These are phyloP conservation scores for Smutsia temminckii DNA, from an alignment of 2,797 vertebrate species.

Conservation along the genomic window DNA sequence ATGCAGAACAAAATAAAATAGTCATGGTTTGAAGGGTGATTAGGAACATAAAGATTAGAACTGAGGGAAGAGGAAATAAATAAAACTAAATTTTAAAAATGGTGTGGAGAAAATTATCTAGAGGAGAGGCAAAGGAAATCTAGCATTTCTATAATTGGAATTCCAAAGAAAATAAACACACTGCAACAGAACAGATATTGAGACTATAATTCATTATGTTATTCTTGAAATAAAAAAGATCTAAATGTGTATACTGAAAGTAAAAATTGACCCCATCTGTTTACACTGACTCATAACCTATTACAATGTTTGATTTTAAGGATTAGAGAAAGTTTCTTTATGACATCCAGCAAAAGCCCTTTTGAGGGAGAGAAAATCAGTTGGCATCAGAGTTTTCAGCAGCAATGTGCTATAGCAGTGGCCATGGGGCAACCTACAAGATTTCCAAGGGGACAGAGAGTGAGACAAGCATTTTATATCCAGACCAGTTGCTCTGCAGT, in stretches of 20 bases:
- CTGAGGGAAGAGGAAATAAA: neutral
- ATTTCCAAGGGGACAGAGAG: neutral
- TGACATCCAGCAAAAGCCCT: neutral
- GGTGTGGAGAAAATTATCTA: neutral
- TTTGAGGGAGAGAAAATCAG: neutral
- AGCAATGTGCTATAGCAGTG: neutral
- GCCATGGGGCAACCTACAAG: no score
- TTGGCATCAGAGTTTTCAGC: neutral
- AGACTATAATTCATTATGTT: neutral
- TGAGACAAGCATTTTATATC: neutral
- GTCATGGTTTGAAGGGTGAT: neutral
- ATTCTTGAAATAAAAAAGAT: conserved; percentile 4
- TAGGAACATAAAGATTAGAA: neutral
- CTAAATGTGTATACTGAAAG: neutral
- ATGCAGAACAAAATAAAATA: conserved; percentile 29
- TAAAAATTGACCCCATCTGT: neutral
- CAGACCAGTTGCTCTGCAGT: neutral
- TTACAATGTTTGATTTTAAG: conserved; percentile 18
- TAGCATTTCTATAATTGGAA: neutral
- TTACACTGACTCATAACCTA: neutral
- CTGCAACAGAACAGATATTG: neutral
- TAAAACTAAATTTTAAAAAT: neutral
- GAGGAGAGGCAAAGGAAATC: neutral
- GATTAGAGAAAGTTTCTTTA: neutral
- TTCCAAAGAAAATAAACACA: neutral